These are phyloP conservation scores for Tuta absoluta DNA, from an alignment of 2,888 invertebrate species.

Conservation along the genomic window DNA sequence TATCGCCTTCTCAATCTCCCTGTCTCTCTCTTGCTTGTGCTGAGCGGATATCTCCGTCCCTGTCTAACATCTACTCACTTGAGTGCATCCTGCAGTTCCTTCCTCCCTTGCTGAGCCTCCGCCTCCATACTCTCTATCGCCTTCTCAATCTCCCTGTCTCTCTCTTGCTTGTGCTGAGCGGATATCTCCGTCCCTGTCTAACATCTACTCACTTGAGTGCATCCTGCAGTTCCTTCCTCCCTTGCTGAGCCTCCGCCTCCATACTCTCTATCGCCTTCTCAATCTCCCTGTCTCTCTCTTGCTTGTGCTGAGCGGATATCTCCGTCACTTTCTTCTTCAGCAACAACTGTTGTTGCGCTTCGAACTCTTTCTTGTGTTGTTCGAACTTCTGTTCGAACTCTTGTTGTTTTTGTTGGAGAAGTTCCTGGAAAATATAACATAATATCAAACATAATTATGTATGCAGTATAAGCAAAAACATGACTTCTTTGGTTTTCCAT, in stretches of 20 bases:
- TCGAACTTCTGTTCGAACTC: slow-evolving; percentile 83
- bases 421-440: slow-evolving; percentile 47
- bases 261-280: slow-evolving; percentile 86
- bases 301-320: slow-evolving; percentile 85
- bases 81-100: slow-evolving; percentile 82
- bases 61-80: slow-evolving; percentile 68
- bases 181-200: slow-evolving; percentile 85
- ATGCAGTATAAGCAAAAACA: too few species aligned
- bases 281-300: slow-evolving; percentile 89
- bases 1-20: slow-evolving; percentile 88
- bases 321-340: slow-evolving; percentile 85
- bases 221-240: slow-evolving; percentile 82
- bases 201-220: slow-evolving; percentile 62
- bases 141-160: slow-evolving; percentile 89
- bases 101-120: slow-evolving; percentile 82
- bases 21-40: slow-evolving; percentile 87
- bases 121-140: slow-evolving; percentile 86
- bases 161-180: slow-evolving; percentile 85
- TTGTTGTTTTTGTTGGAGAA: slow-evolving; percentile 81
- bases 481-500: too few species aligned
- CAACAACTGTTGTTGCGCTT: slow-evolving; percentile 81
- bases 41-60: slow-evolving; percentile 86
- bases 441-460: not conserved
- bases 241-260: slow-evolving; percentile 84
- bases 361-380: slow-evolving; percentile 83